Evolutionary conservation across 2,888 invertebrate genomes (phyloP).

Genomic region (Agonopterix alstromeriana): DNA sequence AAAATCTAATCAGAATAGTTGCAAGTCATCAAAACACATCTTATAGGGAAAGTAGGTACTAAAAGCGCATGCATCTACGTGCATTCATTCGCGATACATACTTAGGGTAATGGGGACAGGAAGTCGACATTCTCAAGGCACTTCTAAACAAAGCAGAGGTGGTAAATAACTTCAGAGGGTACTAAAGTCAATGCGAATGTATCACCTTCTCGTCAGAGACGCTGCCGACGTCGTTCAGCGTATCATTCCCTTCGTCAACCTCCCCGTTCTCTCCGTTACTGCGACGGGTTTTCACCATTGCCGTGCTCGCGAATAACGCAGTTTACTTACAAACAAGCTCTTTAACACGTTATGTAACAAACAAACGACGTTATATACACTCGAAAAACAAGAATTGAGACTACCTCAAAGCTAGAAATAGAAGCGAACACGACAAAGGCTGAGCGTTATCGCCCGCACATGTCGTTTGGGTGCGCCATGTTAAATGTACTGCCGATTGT

Average conservation of each 20-base stretch:
- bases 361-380: conserved; percentile 38
- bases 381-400: conserved; percentile 30
- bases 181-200: conserved; percentile 26
- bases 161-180: conserved; percentile 31
- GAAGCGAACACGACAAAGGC: conserved; percentile 55
- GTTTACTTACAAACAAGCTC: conserved; percentile 21
- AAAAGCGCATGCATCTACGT: conserved; percentile 53
- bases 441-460: conserved; percentile 64
- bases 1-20: too few species aligned
- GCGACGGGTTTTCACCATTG: conserved; percentile 76
- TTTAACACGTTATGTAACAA: conserved; percentile 47
- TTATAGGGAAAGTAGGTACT: too few species aligned
- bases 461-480: conserved; percentile 67
- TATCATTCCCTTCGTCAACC: conserved; percentile 67
- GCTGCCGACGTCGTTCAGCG: conserved; percentile 66
- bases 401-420: conserved; percentile 36
- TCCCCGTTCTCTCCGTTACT: conserved; percentile 74
- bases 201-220: conserved; percentile 72
- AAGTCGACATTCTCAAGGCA: conserved; percentile 36
- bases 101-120: conserved; percentile 45
- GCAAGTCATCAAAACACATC: too few species aligned
- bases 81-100: conserved; percentile 38
- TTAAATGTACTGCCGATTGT: conserved; percentile 46
- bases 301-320: conserved; percentile 23
- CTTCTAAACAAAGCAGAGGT: conserved; percentile 38